Conservation (phyloP, 64 coral and sea anemone species). For the Platygyra sinensis region DNA sequence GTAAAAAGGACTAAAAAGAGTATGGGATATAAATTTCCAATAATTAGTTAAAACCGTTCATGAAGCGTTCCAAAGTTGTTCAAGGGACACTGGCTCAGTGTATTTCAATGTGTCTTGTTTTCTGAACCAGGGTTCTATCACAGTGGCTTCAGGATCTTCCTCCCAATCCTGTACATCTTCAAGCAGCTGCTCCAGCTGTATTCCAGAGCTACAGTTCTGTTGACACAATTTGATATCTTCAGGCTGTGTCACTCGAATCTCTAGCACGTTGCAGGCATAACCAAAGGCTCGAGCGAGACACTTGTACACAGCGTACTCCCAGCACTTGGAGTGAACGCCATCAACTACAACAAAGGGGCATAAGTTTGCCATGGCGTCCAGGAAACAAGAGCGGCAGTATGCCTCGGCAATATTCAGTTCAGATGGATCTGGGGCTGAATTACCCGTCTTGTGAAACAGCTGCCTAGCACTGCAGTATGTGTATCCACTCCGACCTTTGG, state of each 20-base stretch:
- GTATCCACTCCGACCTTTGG: slow-evolving; percentile 11
- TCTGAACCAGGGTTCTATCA: slow-evolving; percentile 74
- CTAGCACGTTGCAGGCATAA: slow-evolving; percentile 54
- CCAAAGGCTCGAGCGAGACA: slow-evolving; percentile 68
- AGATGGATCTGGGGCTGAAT: slow-evolving; percentile 42
- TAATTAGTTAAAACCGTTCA: background rate
- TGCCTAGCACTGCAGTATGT: slow-evolving; percentile 56
- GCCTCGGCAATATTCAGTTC: slow-evolving; percentile 86
- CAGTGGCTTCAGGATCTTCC: slow-evolving; percentile 41
- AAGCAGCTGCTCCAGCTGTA: slow-evolving; percentile 48
- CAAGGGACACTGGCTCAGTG: background rate
- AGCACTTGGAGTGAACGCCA: slow-evolving; percentile 56
- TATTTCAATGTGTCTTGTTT: slow-evolving; percentile 12
- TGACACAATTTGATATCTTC: slow-evolving; percentile 64
- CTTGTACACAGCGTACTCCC: slow-evolving; percentile 67
- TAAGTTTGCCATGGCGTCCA: slow-evolving; percentile 64
- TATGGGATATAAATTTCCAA: background rate
- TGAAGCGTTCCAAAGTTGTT: background rate
- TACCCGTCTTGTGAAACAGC: slow-evolving; percentile 72
- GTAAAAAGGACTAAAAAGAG: background rate
- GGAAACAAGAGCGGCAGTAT: slow-evolving; percentile 61
- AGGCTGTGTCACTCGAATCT: slow-evolving; percentile 53
- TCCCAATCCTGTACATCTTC: slow-evolving; percentile 60
- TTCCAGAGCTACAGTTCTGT: slow-evolving; percentile 20
- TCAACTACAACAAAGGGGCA: slow-evolving; percentile 69